phyloP scores from a whole-genome alignment of 2,797 vertebrate genomes.

The Hydrophis major region DNA sequence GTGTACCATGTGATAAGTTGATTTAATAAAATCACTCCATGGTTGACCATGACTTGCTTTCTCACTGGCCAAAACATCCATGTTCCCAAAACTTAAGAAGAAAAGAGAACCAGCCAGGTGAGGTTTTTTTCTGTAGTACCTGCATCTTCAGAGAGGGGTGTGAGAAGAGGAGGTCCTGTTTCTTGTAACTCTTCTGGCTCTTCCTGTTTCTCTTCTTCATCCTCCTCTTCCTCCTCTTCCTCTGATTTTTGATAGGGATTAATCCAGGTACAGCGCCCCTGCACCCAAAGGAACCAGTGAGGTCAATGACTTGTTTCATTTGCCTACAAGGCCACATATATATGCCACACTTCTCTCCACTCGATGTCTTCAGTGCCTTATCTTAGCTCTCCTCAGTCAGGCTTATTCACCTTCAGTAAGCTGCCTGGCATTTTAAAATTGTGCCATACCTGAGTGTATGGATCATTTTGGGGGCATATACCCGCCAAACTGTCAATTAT shows the following conservation, averaged over 20 bases:
- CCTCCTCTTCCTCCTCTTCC: constrained; percentile 64
- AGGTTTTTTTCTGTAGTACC: constrained; percentile 66
- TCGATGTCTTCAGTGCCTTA: neutral
- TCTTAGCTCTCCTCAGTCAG: neutral
- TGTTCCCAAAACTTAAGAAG: neutral
- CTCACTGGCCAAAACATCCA: neutral
- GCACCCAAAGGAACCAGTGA: constrained; percentile 8
- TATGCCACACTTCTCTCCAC: neutral
- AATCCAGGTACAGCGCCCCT: constrained; percentile 92
- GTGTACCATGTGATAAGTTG: neutral
- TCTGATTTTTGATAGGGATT: constrained; percentile 78
- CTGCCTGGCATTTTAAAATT: neutral
- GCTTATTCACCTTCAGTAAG: neutral
- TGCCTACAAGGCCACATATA: neutral
- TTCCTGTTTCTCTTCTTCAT: constrained; percentile 81
- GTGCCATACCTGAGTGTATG: neutral
- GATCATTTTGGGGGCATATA: neutral
- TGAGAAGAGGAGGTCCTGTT: constrained; percentile 86
- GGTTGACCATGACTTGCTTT: neutral
- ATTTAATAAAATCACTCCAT: neutral
- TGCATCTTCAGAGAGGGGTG: constrained; percentile 87
- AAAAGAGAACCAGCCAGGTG: neutral
- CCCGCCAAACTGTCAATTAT: too few species aligned
- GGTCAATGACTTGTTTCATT: neutral
- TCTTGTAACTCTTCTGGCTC: constrained; percentile 80